Conservation (phyloP, 2,888 invertebrate genomes). For the Carcina quercana region DNA sequence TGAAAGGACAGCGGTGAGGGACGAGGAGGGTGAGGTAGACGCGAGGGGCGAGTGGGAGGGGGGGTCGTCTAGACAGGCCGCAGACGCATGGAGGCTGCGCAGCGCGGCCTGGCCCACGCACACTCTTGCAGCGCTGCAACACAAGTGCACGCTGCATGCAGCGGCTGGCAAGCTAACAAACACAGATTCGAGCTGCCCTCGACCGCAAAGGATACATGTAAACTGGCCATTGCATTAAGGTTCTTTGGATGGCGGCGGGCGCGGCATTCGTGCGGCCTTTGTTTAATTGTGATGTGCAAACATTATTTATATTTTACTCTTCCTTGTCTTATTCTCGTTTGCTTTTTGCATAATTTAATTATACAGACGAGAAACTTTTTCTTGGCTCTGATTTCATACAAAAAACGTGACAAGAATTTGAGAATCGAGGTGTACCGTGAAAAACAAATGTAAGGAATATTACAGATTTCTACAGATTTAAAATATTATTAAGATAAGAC, state of each 20-base stretch:
- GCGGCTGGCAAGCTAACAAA: constrained; percentile 35
- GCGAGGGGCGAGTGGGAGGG: constrained; percentile 27
- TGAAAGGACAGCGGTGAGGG: constrained; percentile 24
- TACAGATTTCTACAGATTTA: too few species aligned
- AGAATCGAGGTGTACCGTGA: too few species aligned
- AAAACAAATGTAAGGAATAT: too few species aligned
- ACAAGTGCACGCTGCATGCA: constrained; percentile 32
- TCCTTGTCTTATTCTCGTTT: too few species aligned
- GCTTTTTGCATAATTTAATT: too few species aligned
- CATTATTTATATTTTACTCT: too few species aligned
- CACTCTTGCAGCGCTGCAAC: constrained; percentile 28
- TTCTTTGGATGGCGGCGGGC: constrained; percentile 23
- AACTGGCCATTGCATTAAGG: constrained; percentile 31
- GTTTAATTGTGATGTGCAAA: too few species aligned
- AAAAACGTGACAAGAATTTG: too few species aligned
- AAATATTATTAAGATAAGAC: too few species aligned
- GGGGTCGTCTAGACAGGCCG: constrained; percentile 68
- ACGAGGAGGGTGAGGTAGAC: constrained; percentile 18
- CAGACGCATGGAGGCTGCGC: constrained; percentile 72
- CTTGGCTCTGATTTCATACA: too few species aligned
- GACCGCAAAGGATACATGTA: constrained; percentile 24
- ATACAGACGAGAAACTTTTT: too few species aligned
- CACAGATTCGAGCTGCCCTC: constrained; percentile 31
- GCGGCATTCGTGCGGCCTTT: too few species aligned
- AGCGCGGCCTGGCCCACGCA: constrained; percentile 35